These are phyloP conservation scores for Parapsyche elsis DNA, from an alignment of 1,140 invertebrate species.

Conservation along the genomic window DNA sequence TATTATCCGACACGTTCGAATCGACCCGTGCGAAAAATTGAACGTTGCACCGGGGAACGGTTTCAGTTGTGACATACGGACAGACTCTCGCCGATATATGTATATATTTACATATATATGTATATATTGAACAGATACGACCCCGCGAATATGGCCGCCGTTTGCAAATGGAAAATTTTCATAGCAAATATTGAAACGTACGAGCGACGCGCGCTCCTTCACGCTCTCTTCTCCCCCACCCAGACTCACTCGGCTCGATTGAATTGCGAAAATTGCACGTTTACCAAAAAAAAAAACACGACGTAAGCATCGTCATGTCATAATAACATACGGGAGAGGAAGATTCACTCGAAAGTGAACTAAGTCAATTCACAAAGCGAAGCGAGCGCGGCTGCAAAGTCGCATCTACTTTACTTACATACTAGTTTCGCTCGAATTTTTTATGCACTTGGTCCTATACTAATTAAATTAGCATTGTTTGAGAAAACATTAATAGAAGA, in stretches of 20 bases:
- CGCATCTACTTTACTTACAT: too few species aligned
- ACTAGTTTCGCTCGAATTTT: background rate
- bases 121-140: background rate
- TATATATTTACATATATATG: background rate
- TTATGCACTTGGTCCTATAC: background rate
- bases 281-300: too few species aligned
- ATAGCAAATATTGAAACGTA: constrained; percentile 7
- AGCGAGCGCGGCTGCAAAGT: background rate
- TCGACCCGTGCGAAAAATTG: constrained; percentile 29
- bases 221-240: too few species aligned
- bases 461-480: constrained; percentile 30
- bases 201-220: too few species aligned
- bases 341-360: too few species aligned
- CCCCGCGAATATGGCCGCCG: background rate
- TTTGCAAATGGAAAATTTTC: background rate
- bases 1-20: background rate
- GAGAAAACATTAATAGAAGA: background rate
- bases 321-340: too few species aligned
- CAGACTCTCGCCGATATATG: background rate
- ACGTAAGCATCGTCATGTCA: too few species aligned
- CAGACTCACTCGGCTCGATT: too few species aligned
- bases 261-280: too few species aligned
- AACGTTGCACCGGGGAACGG: constrained; percentile 27
- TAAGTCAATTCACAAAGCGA: background rate
- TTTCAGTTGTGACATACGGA: constrained; percentile 17